Base-by-base conservation (phyloP, 2,113 vertebrate genomes). In the Ptilorrhoa leucosticta region DNA sequence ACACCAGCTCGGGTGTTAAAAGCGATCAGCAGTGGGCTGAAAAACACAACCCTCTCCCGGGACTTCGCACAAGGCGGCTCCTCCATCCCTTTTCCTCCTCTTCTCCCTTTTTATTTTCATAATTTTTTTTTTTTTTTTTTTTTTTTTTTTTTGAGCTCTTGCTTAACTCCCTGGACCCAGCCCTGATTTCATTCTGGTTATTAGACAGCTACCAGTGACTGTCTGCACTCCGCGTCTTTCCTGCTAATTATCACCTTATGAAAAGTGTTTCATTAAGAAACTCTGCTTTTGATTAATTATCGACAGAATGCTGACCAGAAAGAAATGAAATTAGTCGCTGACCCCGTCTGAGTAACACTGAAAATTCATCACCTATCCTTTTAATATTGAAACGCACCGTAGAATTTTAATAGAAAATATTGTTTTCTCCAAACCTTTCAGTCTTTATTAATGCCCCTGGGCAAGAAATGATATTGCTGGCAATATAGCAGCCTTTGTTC, bases 261-360 rank as follows among this genome's bases (percentile, higher is more conserved):
- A 99, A 98, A 99, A 99, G 99, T 99, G 99, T 99, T 99, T 99
- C 99, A 99, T 99, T 99, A 99, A 98, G 98, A 98, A 98, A 98
- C 98, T 98, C 98, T 97, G 98, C 98, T 98, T 98, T 98, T 98
- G 98, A 98, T 98, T 99, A 99, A 99, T 99, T 99, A 99, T 98
- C 99, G 98, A 98, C 99, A 99, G 98, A 98, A 98, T 98, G 98
- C 98, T 99, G 99, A 99, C 98, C 99, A 98, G 98, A 98, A 98
- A 98, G 98, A 98, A 98, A 98, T 98, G 98, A 98, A 98, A 98
- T 98, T 98, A 98, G 98, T 98, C 97, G 96, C 97, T 98, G 98
- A 98, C 98, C 98, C 97, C 94, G 97, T 97, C 98, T 97, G 98
- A 98, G 97, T 98, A 98, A 97, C 98, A 97, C 98, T 97, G 98